Base-by-base conservation (phyloP, 2,113 vertebrate genomes). In the Martes martes region DNA sequence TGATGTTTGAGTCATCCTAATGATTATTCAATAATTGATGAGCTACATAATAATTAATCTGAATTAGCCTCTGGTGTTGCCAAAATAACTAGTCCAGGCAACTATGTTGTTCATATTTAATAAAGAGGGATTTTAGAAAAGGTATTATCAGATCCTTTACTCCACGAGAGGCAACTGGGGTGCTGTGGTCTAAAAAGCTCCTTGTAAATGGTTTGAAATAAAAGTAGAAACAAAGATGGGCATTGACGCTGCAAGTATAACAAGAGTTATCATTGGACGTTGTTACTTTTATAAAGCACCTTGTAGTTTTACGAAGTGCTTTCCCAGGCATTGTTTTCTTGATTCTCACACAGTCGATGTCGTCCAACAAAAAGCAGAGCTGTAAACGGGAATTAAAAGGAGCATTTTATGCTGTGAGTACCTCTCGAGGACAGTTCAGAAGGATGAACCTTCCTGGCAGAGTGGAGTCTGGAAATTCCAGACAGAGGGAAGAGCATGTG, bases 1-100 rank as follows among this genome's bases (percentile, higher is more conserved):
- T 67, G n/a, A 93, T 65, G 26, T 61, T 84, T 89, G 23, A 81
- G 33, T 97, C 89, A 81, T 73, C 24, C 88, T 61, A 94, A 76
- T 94, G 63, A 89, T 88, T 90, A 88, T n/a, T 92, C 59, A 85
- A 19, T 65, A 97, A 96, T 74, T 74, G 52, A 63, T 88, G 85
- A 96, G 87, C 71, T 42, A 76, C 28, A 78, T 65, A 21, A 28
- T 55, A 65, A 96, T 84, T 94, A 71, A 89, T 84, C 63, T 31
- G 63, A 88, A 33, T 14, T 90, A n/a, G 82, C 31, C 65, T 76
- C 50, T 90, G 19, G 36, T 11, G 6, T 31, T 74, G 15, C 21
- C 50, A 23, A 91, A 96, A 85, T 85, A 81, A 74, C 55, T 42
- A 73, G 18, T 42, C 28, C 47, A 59, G 52, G 33, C 15, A 71